phyloP scores from a whole-genome alignment of 2,113 vertebrate genomes.

The Chascanopsetta lugubris region DNA sequence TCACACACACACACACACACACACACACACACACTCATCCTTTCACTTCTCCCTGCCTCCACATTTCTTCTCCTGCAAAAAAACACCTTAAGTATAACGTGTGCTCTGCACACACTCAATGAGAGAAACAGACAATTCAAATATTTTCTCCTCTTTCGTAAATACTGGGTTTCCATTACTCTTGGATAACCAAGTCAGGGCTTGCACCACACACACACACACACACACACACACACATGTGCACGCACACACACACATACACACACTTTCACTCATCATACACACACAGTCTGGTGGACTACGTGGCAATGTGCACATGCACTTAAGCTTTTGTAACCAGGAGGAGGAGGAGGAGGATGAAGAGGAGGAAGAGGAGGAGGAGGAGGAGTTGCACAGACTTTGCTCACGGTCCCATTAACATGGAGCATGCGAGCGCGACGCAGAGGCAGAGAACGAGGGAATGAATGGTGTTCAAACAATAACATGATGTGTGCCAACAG shows the following conservation, averaged over 20 bases:
- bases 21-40: neutral
- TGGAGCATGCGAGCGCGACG: neutral
- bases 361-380: no score
- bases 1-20: neutral
- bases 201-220: conserved; percentile 56
- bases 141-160: conserved; percentile 67
- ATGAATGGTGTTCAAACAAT: conserved; percentile 16
- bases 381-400: no score
- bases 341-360: conserved; percentile 77
- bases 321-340: conserved; percentile 50
- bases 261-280: conserved; percentile 32
- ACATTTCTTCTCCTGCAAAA: conserved; percentile 2
- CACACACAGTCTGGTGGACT: conserved; percentile 71
- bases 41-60: neutral
- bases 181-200: conserved; percentile 45
- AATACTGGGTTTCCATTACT: conserved; percentile 80
- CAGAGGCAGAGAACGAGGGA: conserved; percentile 10
- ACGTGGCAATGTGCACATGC: conserved; percentile 80
- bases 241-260: conserved; percentile 57
- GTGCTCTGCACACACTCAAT: conserved; percentile 26
- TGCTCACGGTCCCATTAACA: neutral
- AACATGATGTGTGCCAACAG: conserved; percentile 6
- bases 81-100: conserved; percentile 12
- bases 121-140: conserved; percentile 64
- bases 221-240: conserved; percentile 53